Base-by-base conservation (phyloP, 2,888 invertebrate genomes). In the Hypolimnas misippus region DNA sequence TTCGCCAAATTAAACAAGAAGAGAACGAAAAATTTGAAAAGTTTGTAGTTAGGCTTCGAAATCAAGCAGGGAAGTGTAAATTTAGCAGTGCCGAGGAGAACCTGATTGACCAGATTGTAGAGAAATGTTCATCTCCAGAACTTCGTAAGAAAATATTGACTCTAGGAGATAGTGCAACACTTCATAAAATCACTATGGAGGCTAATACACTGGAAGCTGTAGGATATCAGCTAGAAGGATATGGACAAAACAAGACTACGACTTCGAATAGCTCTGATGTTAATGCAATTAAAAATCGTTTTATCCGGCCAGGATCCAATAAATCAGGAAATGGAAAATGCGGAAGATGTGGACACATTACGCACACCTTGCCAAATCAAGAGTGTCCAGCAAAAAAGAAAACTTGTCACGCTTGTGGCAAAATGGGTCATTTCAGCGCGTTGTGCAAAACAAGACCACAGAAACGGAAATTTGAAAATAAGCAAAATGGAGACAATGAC, bases 51-150 rank as follows among this genome's bases (percentile, higher is more conserved):
- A 46, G 64, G 8, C 49, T 70, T 1, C 16, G 67, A 16, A 19
- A 69, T 6, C 67, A 67, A 66, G 54, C 61, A 7, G 29, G 16
- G 3, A 68, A 68, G 62, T 71, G 70, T 29, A n/a, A 67, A 52
- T 70, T 70, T 54, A 2, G 12, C 16, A 33, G 62, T 10, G 1
- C 17, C 21, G 63, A 70, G 8, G 62, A 69, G 4, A 25, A 68
- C 10, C 17, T 70, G 0, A 60, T 72, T 10, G 70, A 69, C 38
- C 70, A 67, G 42, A 62, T 68, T 14, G 51, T 52, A 4, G 69
- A 69, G 33, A 69, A 67, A 50, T 66, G 69, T 38, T 2, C 10
- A 2, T 63, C 57, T n/a, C 10, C 10, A 6, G 64, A 69, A 19
- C 35, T 65, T 7, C 16, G 64, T 4, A 70, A 69, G 14, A 70